A percentile compares a stretch with the other conserved stretches of the same genome.
Conservation (phyloP, 2,113 vertebrate genomes). For the Thomomys bottae region DNA sequence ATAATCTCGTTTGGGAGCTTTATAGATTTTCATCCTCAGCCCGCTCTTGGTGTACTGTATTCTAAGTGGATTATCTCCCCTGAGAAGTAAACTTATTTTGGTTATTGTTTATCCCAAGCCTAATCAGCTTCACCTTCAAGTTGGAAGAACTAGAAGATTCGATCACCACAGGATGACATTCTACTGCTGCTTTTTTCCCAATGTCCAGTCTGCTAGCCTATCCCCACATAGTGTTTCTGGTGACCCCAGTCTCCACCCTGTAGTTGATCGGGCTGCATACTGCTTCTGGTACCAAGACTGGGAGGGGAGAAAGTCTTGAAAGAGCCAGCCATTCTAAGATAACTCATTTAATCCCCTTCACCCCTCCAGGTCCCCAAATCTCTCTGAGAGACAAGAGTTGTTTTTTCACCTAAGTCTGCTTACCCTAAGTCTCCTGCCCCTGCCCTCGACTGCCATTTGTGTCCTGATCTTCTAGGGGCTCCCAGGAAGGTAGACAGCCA, state of each 20-base stretch:
- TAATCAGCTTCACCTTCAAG: conserved; percentile 71
- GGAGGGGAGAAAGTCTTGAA: no score
- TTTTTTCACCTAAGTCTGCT: no score
- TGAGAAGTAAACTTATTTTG: conserved; percentile 64
- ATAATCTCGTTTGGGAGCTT: conserved; percentile 45
- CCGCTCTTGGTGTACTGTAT: conserved; percentile 49
- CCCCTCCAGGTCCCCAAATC: neutral
- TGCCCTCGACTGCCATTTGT: neutral
- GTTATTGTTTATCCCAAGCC: conserved; percentile 64
- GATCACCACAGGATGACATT: neutral
- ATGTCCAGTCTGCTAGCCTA: no score
- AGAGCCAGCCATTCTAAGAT: neutral
- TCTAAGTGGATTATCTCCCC: conserved; percentile 64
- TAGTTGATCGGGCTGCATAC: neutral
- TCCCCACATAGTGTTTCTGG: neutral
- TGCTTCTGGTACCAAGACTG: neutral
- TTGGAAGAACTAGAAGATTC: conserved; percentile 54
- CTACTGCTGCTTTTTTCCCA: neutral
- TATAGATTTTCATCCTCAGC: neutral
- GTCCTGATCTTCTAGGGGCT: neutral
- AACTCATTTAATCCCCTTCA: neutral
- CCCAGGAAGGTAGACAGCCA: neutral
- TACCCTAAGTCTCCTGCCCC: no score
- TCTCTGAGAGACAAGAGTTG: neutral
- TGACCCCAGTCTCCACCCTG: no score